These are phyloP conservation scores for Pachymerium ferrugineum DNA, from an alignment of 2,888 invertebrate species.

Conservation along the genomic window DNA sequence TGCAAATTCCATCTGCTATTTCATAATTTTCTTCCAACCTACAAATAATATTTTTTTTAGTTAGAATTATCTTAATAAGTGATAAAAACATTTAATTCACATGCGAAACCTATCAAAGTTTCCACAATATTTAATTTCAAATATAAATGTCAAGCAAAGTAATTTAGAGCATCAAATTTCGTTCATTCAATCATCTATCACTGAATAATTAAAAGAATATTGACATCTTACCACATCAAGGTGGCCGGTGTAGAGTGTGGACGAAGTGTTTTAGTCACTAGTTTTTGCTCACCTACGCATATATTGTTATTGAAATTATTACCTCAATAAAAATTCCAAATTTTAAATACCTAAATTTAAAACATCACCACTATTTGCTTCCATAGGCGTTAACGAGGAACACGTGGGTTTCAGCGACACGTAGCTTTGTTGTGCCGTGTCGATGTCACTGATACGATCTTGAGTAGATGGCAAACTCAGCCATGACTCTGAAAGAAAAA, in stretches of 20 bases:
- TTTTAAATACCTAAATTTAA: background rate
- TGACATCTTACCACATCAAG: conserved; percentile 43
- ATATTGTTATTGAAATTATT: background rate
- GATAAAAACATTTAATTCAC: too few relatives aligned
- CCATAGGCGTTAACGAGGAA: background rate
- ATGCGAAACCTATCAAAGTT: too few relatives aligned
- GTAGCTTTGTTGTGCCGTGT: background rate
- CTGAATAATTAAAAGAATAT: background rate
- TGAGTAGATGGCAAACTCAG: background rate
- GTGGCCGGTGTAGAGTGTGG: conserved; percentile 48
- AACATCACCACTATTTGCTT: background rate
- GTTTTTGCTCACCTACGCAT: background rate
- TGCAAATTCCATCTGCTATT: conserved; percentile 53
- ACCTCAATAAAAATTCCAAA: background rate
- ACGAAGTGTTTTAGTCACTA: conserved; percentile 37
- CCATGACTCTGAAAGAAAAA: conserved; percentile 6
- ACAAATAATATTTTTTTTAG: too few relatives aligned
- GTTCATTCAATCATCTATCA: background rate
- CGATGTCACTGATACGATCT: background rate
- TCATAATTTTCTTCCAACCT: conserved; percentile 53
- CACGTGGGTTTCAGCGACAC: conserved; percentile 17
- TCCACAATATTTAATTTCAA: too few relatives aligned
- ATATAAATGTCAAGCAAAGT: too few relatives aligned
- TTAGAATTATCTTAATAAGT: too few relatives aligned
- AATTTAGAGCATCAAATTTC: too few relatives aligned